Base-by-base conservation (phyloP, 2,888 invertebrate species). In the Carterocephalus palaemon region DNA sequence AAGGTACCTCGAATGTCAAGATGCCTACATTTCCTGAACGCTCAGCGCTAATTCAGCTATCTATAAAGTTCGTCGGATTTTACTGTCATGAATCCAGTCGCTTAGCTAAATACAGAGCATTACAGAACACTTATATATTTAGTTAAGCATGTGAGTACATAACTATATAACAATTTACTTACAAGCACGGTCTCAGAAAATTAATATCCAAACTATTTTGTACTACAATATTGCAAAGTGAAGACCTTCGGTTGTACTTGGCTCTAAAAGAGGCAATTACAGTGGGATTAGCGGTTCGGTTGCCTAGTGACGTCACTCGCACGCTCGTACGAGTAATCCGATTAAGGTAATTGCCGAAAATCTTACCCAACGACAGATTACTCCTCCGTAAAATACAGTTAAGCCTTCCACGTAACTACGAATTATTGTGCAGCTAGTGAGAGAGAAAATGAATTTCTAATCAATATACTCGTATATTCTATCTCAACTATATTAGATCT, bases 301-400 rank as follows among this genome's bases (percentile, higher is more conserved):
- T 83, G 83, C 85, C 59, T 79, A 73, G 86, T 79, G 77, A 86
- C 84, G 84, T 79, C 76, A 69, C 65, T 53, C 64, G 63, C 61
- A 59, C 55, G 62, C 51, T 51, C 51, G 62, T n/a, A n/a, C n/a
- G n/a, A n/a, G n/a, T 80, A 81, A 85, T 78, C 85, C 80, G 84
- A 85, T 86, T 86, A 83, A 62, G 59, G 68, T 85, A 85, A 85
- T 86, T 86, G 81, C 74, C 66, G 73, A 70, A 80, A 81, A 81
- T 79, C 79, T 77, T 71, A 70, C 69, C 63, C 64, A 67, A 34
- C 34, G 43, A 43, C 43, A 43, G 66, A 62, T 62, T 64, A 67
- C 66, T 72, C 62, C 64, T 51, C 48, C 49, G 42, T 48, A 48
- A 57, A 57, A 59, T 57, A 53, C 51, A 51, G 37, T 47, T 33